phyloP scores from a whole-genome alignment of 2,797 vertebrate species.

The Decapterus maruadsi region DNA sequence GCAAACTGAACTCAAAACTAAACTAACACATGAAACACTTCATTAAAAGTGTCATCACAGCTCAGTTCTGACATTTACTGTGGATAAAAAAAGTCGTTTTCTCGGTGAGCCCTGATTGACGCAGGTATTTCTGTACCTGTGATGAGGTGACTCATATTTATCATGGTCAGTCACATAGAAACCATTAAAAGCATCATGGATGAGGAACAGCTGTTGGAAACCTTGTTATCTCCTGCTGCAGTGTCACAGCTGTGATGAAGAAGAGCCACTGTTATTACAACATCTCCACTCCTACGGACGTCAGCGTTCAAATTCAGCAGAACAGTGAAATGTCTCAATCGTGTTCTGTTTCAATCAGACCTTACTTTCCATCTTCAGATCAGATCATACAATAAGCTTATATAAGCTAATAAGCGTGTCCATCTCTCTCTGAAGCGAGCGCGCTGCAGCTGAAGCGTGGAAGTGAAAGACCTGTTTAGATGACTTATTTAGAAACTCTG shows the following conservation, averaged over 20 bases:
- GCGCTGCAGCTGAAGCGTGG: constrained; percentile 38
- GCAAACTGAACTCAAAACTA: constrained; percentile 15
- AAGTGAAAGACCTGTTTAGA: constrained; percentile 67
- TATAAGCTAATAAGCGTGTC: background rate
- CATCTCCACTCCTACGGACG: constrained; percentile 1
- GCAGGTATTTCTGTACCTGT: background rate
- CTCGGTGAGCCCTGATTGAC: background rate
- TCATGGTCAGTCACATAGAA: constrained; percentile 7
- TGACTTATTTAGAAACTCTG: constrained; percentile 66
- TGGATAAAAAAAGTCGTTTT: background rate
- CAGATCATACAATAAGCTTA: background rate
- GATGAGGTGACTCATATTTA: background rate
- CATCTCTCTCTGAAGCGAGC: background rate
- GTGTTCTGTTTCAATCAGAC: background rate
- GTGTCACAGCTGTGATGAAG: background rate
- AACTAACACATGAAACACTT: background rate
- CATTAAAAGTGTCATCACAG: constrained; percentile 8
- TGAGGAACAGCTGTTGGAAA: constrained; percentile 1
- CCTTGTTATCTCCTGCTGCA: background rate
- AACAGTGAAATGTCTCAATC: constrained; percentile 5
- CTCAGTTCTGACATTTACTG: background rate
- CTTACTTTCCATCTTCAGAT: background rate
- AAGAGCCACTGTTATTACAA: constrained; percentile 9
- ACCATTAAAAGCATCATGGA: background rate
- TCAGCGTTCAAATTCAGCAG: constrained; percentile 10